Evolutionary conservation across 1,140 invertebrate species (phyloP), one percentile per base, ranked within the genome.

Genomic region (Berghia stephanieae): DNA sequence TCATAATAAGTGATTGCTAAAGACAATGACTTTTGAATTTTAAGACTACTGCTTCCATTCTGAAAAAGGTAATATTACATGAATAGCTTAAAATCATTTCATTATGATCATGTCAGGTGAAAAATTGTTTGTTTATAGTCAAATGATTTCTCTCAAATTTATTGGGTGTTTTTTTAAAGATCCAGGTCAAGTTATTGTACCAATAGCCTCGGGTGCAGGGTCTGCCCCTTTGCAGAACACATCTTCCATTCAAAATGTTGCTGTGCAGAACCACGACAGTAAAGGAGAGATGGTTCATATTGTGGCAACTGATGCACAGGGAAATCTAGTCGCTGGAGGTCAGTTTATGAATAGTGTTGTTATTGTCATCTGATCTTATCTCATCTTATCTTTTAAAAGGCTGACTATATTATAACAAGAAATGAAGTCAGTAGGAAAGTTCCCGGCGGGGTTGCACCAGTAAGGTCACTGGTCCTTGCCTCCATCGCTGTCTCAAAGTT

Each of bases 231-330:
- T n/a, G n/a, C n/a, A n/a, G n/a, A 46, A 49, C 2, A 46, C 57
- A 43, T 60, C 74, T 2, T 49, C 74, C 2, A 43, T 75, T 13
- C 72, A 75, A 43, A 66, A 57, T 66, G 42, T 76, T 1, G 44
- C 74, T 43, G 44, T 76, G 38, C 72, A 43, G 24, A 43, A 69
- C 57, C 79, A 83, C 70, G 83, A 82, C 36, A 73, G 80, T 27
- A 80, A 84, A 63, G 87, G 86, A 38, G 86, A 88, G 70, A 88
- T 86, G 27, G 86, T 88, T 13, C 86, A 88, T 57, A 87, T 88
- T 77, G 81, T 88, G 57, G 84, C 87, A 49, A 84, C 86, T 77
- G 87, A 88, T 81, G 80, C 82, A 55, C 78, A 79, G 18, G 86
- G 86, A 68, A 87, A 87, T 72, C 27, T 86, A 1, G 82, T 86